phyloP scores from a whole-genome alignment of 2,797 vertebrate species.

The Mormyrus hasselquistii region DNA sequence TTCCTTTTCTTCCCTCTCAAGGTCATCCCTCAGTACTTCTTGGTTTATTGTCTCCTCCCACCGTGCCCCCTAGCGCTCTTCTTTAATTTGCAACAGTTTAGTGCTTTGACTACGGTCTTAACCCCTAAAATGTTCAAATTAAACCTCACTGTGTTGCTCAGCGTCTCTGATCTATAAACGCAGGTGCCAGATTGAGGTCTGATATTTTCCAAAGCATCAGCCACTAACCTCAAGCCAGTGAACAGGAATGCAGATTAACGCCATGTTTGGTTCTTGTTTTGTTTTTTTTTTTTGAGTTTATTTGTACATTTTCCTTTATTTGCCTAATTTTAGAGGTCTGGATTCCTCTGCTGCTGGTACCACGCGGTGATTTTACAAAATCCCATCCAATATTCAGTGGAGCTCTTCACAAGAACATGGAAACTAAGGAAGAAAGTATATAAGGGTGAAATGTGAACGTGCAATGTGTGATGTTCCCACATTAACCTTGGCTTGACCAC shows the following conservation, averaged over 20 bases:
- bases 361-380: not conserved
- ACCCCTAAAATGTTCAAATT: not conserved
- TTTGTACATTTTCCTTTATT: not conserved
- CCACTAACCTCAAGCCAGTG: not conserved
- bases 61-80: not conserved
- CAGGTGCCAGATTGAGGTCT: not conserved
- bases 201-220: not conserved
- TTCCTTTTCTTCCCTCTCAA: not conserved
- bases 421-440: not conserved
- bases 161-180: not conserved
- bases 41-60: not conserved
- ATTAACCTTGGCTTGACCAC: not conserved
- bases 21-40: not conserved
- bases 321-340: not conserved
- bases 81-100: slow-evolving; percentile 3
- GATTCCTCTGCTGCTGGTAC: not conserved
- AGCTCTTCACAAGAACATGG: not conserved
- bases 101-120: not conserved
- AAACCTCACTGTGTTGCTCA: not conserved
- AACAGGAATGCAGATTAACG: not conserved
- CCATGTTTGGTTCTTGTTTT: not conserved
- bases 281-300: not conserved
- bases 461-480: not conserved
- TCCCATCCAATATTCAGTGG: not conserved
- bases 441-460: not conserved